Evolutionary conservation across 30 jellyfish, hydroid and myxozoan species (phyloP), one percentile per base, ranked within the genome.

Genomic region (Cassiopea andromeda): DNA sequence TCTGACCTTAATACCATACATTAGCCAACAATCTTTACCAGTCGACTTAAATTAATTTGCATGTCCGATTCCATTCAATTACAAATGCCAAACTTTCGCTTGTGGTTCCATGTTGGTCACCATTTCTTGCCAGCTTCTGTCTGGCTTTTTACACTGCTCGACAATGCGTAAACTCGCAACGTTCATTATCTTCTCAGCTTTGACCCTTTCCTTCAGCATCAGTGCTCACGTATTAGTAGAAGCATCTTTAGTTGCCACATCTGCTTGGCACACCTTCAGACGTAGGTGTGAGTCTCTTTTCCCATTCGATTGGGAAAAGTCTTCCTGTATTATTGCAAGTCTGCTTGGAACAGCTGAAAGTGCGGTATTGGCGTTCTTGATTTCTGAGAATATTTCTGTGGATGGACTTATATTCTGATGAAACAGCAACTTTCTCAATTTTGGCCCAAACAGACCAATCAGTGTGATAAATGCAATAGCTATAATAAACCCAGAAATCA

Each of bases 391-490:
- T 69, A 78, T 74, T 49, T 87, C 90, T 69, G 80, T 38, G 44
- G 48, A 17, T 48, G 94, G 94, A 38, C 46, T 74, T 4, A 87
- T 79, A 17, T 75, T 45, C 48, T 44, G 89, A 16, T 90, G 58
- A 5, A 47, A 82, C 9, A 87, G 48, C 64, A 96, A 59, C 69
- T 92, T 60, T 44, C 90, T 61, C 60, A 96, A 15, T 75, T 88
- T 88, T 9, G 96, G 99, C 82, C 96, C 97, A 69, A 96, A 96
- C 69, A 96, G 69, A 15, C 98, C 99, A 43, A 85, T 14, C 85
- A 96, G 92, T 7, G 98, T 96, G 44, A 92, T 90, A 60, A 72
- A 71, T 5, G 95, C 99, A 57, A 91, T 77, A 13, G 87, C 44
- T 27, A 84, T 78, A n/a, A 94, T 80, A 19, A 96, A 76, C 48